Evolutionary conservation across 2,888 invertebrate genomes (phyloP), one percentile per base, ranked within the genome.

Genomic region (Theretra japonica): DNA sequence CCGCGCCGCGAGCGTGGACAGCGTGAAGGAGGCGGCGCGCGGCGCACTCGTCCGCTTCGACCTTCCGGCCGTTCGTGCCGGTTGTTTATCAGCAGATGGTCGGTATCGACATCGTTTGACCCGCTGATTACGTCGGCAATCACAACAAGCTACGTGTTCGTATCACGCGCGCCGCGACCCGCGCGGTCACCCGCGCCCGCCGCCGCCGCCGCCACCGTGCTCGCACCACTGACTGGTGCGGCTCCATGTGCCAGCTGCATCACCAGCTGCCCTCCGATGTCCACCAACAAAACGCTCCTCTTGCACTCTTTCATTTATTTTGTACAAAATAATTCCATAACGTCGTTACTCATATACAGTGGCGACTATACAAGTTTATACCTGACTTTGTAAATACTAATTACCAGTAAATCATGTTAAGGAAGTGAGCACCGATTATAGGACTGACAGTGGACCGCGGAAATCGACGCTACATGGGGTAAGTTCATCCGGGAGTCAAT

Each of bases 1-100:
- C 41, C 56, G 19, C 33, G 30, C 30, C 33, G 4, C 33, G 21
- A 21, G 5, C 4, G 41, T 21, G 11, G 33, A 62, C 21, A 41
- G 4, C 21, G 33, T 17, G 53, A 53, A 53, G 53, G 25, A 8
- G n/a, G n/a, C n/a, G n/a, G 30, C 23, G 23, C 8, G 23, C 48
- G 23, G 11, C n/a, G 21, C 48, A n/a, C 74, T 74, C 78, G 88
- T 85, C 88, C 87, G 83, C 79, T 85, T 83, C 74, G 82, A 79
- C 79, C 76, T 77, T 74, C 30, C 69, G 72, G 48, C 65, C 48
- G 48, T 65, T 65, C 48, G 23, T 25, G 65, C 23, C 65, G 65
- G 65, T 65, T 65, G 70, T 33, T 65, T 76, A 79, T 76, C 79
- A 57, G 19, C n/a, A 33, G 48, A 59, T 59, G 56, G 58, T 73